Base-by-base conservation (phyloP, 2,113 vertebrate species). In the Oriolus oriolus region DNA sequence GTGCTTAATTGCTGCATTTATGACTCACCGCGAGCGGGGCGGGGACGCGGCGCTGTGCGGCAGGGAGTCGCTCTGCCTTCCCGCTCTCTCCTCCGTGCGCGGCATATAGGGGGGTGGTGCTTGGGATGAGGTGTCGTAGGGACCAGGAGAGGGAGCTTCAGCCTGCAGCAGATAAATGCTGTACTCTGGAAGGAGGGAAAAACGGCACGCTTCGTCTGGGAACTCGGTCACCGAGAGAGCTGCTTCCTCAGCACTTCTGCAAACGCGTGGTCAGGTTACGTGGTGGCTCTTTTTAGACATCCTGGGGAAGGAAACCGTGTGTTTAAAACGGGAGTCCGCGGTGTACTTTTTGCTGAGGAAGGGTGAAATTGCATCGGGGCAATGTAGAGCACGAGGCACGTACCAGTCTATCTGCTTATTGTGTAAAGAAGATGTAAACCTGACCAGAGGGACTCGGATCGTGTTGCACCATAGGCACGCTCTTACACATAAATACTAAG, bases 1-100 rank as follows among this genome's bases (percentile, higher is more conserved):
- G 95, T 74, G 75, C 66, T 87, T 96, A 50, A 66, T 77, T 92
- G 97, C 97, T 97, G 98, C 98, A 97, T 97, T 97, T 95, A 64
- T 98, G 98, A 98, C 93, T 98, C 98, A 98, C 94, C 88, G 74
- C 26, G 44, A 64, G 65, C 7, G 79, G 96, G 95, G 96, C 76
- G 95, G 96, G 71, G 93, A 90, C 50, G 88, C 30, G 9, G 57
- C 7, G 64, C 87, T 93, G 89, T 84, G 77, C 91, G 81, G 84
- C 59, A 13, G 11, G 12, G 56, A 65, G 75, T 23, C 52, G 59
- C 3, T 3, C 60, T 71, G 79, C 66, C 65, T 75, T 79, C 66
- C 81, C 82, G 56, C 87, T 84, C 59, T 49, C 50, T 39, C 1
- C 16, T 41, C 52, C 6, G 8, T 52, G 59, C 31, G 0, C 45